phyloP scores from a whole-genome alignment of 1,140 invertebrate genomes.

The Brachionus calyciflorus region DNA sequence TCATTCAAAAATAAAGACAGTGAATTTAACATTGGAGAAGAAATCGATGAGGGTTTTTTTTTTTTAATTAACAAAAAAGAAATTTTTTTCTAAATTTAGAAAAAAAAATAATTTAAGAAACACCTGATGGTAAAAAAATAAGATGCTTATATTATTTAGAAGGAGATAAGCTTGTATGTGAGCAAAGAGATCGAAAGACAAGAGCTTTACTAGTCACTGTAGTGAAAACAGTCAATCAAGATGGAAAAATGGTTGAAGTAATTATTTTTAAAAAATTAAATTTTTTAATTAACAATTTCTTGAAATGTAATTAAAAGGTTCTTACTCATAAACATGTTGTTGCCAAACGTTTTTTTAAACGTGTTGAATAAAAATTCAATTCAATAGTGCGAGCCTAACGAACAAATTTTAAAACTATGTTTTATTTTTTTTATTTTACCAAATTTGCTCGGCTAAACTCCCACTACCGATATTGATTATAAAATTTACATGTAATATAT shows the following conservation, averaged over 20 bases:
- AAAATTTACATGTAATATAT: neutral
- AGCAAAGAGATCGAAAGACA: constrained; percentile 19
- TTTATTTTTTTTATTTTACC: neutral
- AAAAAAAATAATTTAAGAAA: no score
- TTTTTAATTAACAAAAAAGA: no score
- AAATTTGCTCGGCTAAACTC: constrained; percentile 45
- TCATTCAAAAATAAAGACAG: constrained; percentile 77
- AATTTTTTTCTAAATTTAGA: no score
- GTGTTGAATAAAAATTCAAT: constrained; percentile 19
- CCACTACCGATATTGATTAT: constrained; percentile 17
- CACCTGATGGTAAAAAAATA: constrained; percentile 16
- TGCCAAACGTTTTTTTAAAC: constrained; percentile 16
- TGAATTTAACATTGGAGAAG: constrained; percentile 74
- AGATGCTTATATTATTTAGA: neutral
- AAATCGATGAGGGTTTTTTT: constrained; percentile 76
- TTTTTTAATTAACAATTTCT: neutral
- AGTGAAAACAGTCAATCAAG: neutral
- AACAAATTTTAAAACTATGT: constrained; percentile 33
- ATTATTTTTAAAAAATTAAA: no score
- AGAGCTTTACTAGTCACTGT: neutral
- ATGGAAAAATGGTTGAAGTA: constrained; percentile 21
- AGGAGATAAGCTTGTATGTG: constrained; percentile 11
- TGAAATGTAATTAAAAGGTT: neutral
- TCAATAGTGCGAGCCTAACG: constrained; percentile 47
- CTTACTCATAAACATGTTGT: constrained; percentile 3